Evolutionary conservation across 1,140 invertebrate species (phyloP).

Genomic region (Procambarus virginalis): DNA sequence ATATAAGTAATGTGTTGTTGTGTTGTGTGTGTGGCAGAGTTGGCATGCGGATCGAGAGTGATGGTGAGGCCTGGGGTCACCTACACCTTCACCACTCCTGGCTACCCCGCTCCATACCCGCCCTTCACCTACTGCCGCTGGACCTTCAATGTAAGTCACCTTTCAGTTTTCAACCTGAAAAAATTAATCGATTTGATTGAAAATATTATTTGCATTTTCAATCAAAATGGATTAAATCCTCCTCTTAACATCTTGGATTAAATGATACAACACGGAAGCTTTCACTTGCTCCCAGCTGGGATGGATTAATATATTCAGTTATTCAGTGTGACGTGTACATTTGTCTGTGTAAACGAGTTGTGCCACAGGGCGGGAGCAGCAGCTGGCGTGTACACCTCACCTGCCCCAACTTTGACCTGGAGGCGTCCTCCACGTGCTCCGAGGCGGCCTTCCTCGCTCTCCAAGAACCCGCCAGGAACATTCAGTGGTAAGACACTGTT

Average conservation of each 20-base stretch:
- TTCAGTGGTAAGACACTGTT: background rate
- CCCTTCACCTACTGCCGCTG: conserved; percentile 12
- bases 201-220: no score
- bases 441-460: background rate
- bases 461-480: background rate
- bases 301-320: no score
- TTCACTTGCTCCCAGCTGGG: no score
- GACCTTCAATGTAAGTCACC: background rate
- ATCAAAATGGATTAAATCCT: no score
- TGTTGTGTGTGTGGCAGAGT: background rate
- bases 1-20: background rate
- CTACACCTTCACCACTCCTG: background rate
- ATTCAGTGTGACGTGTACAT: no score
- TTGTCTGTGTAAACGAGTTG: no score
- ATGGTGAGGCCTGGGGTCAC: background rate
- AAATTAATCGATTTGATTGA: no score
- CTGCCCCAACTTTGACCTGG: background rate
- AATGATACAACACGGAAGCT: no score
- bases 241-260: no score
- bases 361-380: background rate
- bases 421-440: background rate
- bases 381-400: background rate
- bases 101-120: background rate
- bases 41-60: background rate
- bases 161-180: background rate